Base-by-base conservation (phyloP, 2,113 vertebrate genomes). In the Perca flavescens region DNA sequence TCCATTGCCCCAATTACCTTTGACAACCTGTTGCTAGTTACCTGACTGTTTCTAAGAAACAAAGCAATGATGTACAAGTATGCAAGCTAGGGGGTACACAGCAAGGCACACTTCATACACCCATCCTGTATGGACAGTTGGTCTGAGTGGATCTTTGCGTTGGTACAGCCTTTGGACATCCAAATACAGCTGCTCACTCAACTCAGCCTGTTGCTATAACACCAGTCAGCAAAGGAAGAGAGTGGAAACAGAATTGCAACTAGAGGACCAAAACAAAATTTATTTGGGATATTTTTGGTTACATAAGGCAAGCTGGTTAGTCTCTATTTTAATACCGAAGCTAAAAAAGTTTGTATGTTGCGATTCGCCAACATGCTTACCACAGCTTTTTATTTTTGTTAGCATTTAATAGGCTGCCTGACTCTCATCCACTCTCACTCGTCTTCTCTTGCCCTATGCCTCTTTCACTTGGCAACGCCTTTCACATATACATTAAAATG, bases 401-500 rank as follows among this genome's bases (percentile, higher is more conserved):
- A 15, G 13, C 1, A 17, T 75, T 87, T 86, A 89, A 84, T 21
- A 78, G 65, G 43, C 72, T 52, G 75, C 77, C 69, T 15, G 46
- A 31, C 63, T 85, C 72, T 50, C 43, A 16, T 36, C 13, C 3
- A 2, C 69, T 73, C 43, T 49, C 67, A 54, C 52, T 53, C 53
- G 11, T 58, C 67, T 36, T 21, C 64, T 77, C 60, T 69, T 49
- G 34, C 75, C 4, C 16, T 65, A 40, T 25, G 7, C 69, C 22
- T 83, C 67, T 22, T 21, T 76, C 49, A 22, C 46, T 64, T 56
- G 28, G 66, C 62, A 68, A 40, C 8, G 19, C 57, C 71, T 69
- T 73, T 79, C 54, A 77, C 49, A 76, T 88, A 69, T 88, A 84
- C 77, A 81, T 87, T 86, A 46, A 92, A 92, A 88, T 16, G 56